Base-by-base conservation (phyloP, 2,888 invertebrate genomes). In the Elaeidobius kamerunicus region DNA sequence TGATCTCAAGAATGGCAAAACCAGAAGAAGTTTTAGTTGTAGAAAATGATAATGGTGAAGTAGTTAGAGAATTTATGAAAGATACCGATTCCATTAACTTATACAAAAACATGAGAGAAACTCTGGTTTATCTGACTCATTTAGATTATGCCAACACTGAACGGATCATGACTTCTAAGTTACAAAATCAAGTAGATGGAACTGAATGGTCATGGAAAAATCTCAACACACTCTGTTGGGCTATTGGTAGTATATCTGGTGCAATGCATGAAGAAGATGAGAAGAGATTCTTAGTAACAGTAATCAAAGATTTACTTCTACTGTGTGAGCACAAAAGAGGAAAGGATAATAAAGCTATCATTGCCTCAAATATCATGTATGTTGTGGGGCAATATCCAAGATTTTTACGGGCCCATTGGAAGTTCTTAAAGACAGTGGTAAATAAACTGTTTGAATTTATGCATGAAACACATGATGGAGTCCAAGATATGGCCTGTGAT, bases 401-500 rank as follows among this genome's bases (percentile, higher is more conserved):
- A 54, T 99, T 99, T 76, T 78, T 99, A 57, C 81, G 96, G 64
- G 97, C 96, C n/a, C 99, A 99, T 75, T 99, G 99, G 99, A 94
- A 96, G 72, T 99, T 99, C 76, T 81, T 99, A 59, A 99, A 99
- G 80, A 99, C 99, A 43, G 99, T 99, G 68, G 97, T 99, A 55
- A 99, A 98, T 78, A 99, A 99, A 78, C 81, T 99, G 51, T 99
- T 99, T 77, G 99, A 99, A 77, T 99, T 99, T 74, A 99, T 99
- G 99, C 99, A 99, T 73, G 98, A 99, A 78, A 97, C 97, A 48
- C 99, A 99, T 72, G 99, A 98, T 73, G 99, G 99, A 66, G 99
- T 99, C 19, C 98, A 99, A 75, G 99, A 99, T 69, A 99, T 99
- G 99, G 99, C 99, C 55, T 99, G 99, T 79, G 99, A 99, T 77